Conservation (phyloP, 2,113 vertebrate genomes). For the Isurus oxyrinchus region DNA sequence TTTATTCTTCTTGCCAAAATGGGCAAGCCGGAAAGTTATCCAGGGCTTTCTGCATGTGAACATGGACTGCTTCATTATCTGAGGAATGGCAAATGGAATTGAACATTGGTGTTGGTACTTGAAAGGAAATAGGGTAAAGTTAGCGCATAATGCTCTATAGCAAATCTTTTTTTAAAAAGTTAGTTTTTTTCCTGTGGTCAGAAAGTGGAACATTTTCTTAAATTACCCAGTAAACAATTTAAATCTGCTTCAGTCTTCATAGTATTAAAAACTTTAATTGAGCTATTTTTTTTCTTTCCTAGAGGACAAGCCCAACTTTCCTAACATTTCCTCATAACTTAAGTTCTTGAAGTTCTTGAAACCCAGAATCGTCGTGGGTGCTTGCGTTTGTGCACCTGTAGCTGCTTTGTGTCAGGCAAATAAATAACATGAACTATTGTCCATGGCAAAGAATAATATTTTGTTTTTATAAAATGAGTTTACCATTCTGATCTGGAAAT, state of each 20-base stretch:
- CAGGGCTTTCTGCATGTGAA: neutral
- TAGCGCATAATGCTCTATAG: neutral
- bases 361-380: neutral
- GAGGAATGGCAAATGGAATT: neutral
- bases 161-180: neutral
- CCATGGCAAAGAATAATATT: neutral
- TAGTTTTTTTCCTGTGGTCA: neutral
- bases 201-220: neutral
- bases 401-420: neutral
- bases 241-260: neutral
- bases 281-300: neutral
- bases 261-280: neutral
- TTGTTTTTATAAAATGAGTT: neutral
- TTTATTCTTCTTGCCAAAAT: too few relatives aligned
- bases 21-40: too few relatives aligned
- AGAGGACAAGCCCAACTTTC: neutral
- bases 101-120: neutral
- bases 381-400: neutral
- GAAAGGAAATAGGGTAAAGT: neutral
- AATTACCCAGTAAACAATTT: neutral
- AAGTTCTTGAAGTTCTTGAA: neutral
- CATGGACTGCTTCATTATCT: neutral
- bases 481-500: neutral
- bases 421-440: neutral
- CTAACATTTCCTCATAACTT: neutral